A percentile compares a stretch with the other conserved stretches of the same genome.
Evolutionary conservation across 1,140 invertebrate species (phyloP).

Genomic region (Berghia stephanieae): DNA sequence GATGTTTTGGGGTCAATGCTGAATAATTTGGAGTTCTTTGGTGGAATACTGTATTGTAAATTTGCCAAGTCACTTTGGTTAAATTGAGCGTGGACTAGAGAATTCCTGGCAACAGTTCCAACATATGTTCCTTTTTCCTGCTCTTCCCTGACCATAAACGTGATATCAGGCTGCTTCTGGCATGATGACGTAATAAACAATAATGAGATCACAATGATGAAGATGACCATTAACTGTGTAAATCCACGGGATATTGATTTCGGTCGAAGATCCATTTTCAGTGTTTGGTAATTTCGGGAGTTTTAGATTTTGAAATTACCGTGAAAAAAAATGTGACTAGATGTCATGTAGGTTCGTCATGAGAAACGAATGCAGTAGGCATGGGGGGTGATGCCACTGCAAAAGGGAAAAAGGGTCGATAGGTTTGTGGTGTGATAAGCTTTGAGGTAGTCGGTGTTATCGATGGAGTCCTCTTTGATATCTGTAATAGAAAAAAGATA

Average conservation of each 20-base stretch:
- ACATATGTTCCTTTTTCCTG: constrained; percentile 48
- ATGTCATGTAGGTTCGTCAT: too few species aligned
- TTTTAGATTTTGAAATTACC: not conserved
- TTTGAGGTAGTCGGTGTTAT: too few species aligned
- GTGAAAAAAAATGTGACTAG: not conserved
- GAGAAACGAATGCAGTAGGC: too few species aligned
- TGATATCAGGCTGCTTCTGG: constrained; percentile 28
- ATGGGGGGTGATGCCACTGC: too few species aligned
- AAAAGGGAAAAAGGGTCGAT: too few species aligned
- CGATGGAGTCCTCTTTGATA: too few species aligned
- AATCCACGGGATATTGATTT: not conserved
- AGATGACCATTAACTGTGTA: not conserved
- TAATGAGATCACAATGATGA: not conserved
- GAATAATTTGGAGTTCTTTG: constrained; percentile 49
- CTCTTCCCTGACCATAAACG: constrained; percentile 50
- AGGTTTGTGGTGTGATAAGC: too few species aligned
- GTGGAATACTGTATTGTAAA: constrained; percentile 55
- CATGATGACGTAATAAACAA: not conserved
- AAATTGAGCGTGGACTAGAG: constrained; percentile 48
- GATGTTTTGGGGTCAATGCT: constrained; percentile 53
- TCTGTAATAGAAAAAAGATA: too few species aligned
- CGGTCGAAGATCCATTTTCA: not conserved
- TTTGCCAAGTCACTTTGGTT: constrained; percentile 45
- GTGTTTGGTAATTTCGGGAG: not conserved
- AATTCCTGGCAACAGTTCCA: constrained; percentile 55